These are phyloP conservation scores for Cepaea hortensis DNA, from an alignment of 2,888 invertebrate species.

Conservation along the genomic window DNA sequence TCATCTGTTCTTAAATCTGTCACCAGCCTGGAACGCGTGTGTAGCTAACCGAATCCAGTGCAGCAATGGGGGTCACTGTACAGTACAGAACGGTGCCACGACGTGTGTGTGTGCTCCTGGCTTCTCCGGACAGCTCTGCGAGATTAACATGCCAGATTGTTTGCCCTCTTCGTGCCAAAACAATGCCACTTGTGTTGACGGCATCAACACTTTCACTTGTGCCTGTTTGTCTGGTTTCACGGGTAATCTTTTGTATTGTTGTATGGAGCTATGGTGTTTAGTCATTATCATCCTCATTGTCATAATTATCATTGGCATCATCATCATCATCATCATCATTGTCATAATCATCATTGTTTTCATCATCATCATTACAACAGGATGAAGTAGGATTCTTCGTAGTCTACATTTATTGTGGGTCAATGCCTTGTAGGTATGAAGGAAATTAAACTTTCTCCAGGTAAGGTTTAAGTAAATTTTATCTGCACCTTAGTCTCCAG, in stretches of 20 bases:
- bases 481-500: too few relatives aligned
- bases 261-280: too few relatives aligned
- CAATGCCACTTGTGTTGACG: conserved; percentile 56
- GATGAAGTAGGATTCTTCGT: too few relatives aligned
- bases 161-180: conserved; percentile 53
- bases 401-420: too few relatives aligned
- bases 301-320: too few relatives aligned
- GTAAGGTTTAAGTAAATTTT: too few relatives aligned
- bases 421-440: too few relatives aligned
- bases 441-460: too few relatives aligned
- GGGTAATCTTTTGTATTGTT: conserved; percentile 1
- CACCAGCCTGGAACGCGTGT: conserved; percentile 26
- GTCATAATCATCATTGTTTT: too few relatives aligned
- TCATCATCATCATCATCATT: too few relatives aligned
- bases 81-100: conserved; percentile 16
- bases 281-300: too few relatives aligned
- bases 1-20: not conserved
- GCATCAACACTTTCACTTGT: conserved; percentile 55
- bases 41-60: not conserved
- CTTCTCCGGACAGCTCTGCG: conserved; percentile 55
- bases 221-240: conserved; percentile 50
- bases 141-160: conserved; percentile 57
- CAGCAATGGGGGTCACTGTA: conserved; percentile 41
- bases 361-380: too few relatives aligned
- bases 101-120: conserved; percentile 55